These are phyloP conservation scores for Netelia fuscicornis DNA, from an alignment of 2,888 invertebrate species.

Conservation along the genomic window DNA sequence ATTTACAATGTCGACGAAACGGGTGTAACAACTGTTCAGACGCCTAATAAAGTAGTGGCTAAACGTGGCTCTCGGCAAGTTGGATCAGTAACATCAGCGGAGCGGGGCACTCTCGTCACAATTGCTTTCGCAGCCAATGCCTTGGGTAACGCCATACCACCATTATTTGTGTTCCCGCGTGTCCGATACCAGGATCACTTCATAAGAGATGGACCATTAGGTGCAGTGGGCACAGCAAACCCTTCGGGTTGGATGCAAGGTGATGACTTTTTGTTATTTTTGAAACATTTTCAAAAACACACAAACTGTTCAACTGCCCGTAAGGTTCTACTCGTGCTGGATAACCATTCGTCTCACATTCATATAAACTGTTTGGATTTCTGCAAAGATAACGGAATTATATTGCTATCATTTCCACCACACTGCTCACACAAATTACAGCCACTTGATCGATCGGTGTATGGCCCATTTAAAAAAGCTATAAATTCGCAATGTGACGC, in stretches of 20 bases:
- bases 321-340: slow-evolving; percentile 2
- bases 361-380: slow-evolving; percentile 69
- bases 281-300: slow-evolving; percentile 29
- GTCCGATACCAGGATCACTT: neutral
- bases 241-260: slow-evolving; percentile 37
- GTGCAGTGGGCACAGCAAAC: slow-evolving; percentile 2
- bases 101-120: neutral
- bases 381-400: slow-evolving; percentile 76
- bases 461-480: slow-evolving; percentile 71
- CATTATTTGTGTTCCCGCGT: too few relatives aligned
- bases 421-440: slow-evolving; percentile 77
- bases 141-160: too few relatives aligned
- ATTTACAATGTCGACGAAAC: slow-evolving; percentile 26
- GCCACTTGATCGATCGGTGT: slow-evolving; percentile 76
- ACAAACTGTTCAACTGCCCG: slow-evolving; percentile 9
- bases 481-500: slow-evolving; percentile 55
- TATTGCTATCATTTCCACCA: slow-evolving; percentile 67
- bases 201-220: neutral
- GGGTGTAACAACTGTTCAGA: slow-evolving; percentile 12
- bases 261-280: slow-evolving; percentile 13
- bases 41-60: neutral
- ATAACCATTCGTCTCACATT: slow-evolving; percentile 54
- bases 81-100: neutral
- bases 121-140: neutral
- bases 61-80: neutral